A percentile compares a stretch with the other conserved stretches of the same genome.
phyloP scores from a whole-genome alignment of 2,888 invertebrate genomes.

The Gymnocheta viridis region DNA sequence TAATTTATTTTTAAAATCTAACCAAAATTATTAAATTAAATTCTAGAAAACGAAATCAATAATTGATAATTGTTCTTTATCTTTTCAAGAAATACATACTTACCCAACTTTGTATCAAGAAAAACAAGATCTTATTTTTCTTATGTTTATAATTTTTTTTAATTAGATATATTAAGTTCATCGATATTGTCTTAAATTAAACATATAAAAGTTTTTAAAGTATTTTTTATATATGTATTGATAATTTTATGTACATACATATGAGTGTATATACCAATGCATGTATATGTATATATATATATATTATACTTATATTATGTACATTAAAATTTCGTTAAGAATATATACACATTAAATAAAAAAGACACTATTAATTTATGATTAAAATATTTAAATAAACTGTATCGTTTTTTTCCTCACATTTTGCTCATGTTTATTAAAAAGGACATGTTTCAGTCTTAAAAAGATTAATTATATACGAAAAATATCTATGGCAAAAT shows the following conservation, averaged over 20 bases:
- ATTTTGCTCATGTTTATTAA: constrained; percentile 70
- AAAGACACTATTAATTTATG: constrained; percentile 61
- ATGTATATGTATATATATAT: constrained; percentile 24
- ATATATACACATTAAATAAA: constrained; percentile 56
- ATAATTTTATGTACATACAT: too few relatives aligned
- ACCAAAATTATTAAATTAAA: too few relatives aligned
- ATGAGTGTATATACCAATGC: neutral
- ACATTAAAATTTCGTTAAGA: constrained; percentile 71
- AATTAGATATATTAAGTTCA: constrained; percentile 52
- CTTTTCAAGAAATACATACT: too few relatives aligned
- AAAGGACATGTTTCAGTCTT: constrained; percentile 82
- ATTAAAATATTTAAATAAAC: constrained; percentile 19
- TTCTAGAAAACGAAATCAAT: too few relatives aligned
- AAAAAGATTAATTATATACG: constrained; percentile 76
- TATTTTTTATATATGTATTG: constrained; percentile 21
- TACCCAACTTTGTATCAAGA: too few relatives aligned
- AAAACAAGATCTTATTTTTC: too few relatives aligned
- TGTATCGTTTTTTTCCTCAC: constrained; percentile 38
- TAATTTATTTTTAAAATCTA: too few relatives aligned
- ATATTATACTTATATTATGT: constrained; percentile 71
- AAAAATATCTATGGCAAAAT: constrained; percentile 79
- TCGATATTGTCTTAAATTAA: constrained; percentile 46
- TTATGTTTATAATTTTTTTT: constrained; percentile 29
- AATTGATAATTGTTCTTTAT: too few relatives aligned
- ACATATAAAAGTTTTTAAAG: constrained; percentile 35